Percentiles rank a stretch among this genome's conserved stretches.
Conservation (phyloP, 2,888 invertebrate genomes). For the Apamea epomidion region DNA sequence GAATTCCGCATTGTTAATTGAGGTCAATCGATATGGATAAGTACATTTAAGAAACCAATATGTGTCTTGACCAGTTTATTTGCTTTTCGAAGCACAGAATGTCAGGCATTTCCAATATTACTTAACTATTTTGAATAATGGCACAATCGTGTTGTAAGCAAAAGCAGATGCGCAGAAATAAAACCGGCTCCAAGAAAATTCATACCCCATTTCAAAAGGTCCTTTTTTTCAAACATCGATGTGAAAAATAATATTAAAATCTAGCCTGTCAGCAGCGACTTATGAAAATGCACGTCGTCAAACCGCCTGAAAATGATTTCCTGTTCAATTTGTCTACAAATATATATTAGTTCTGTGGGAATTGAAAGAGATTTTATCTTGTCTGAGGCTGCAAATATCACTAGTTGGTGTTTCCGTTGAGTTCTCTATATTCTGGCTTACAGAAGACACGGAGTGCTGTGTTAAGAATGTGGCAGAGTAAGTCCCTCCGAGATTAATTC, state of each 20-base stretch:
- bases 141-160: neutral
- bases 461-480: neutral
- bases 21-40: conserved; percentile 29
- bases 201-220: conserved; percentile 12
- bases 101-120: neutral
- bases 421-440: neutral
- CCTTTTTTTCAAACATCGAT: conserved; percentile 12
- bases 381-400: neutral
- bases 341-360: neutral
- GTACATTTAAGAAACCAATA: conserved; percentile 6
- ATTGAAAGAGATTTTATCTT: neutral
- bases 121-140: neutral
- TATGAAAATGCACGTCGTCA: conserved; percentile 12
- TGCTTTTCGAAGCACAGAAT: neutral
- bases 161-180: neutral
- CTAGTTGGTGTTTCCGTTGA: neutral
- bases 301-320: conserved; percentile 10
- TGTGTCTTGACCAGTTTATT: neutral
- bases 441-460: neutral
- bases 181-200: neutral
- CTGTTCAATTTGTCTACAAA: conserved; percentile 17
- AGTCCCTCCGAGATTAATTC: conserved; percentile 29
- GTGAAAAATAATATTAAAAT: conserved; percentile 37
- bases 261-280: conserved; percentile 19
- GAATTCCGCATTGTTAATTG: conserved; percentile 29